A percentile compares a stretch with the other conserved stretches of the same genome.
Evolutionary conservation across 2,888 invertebrate species (phyloP).

Genomic region (Lasius fuliginosus): DNA sequence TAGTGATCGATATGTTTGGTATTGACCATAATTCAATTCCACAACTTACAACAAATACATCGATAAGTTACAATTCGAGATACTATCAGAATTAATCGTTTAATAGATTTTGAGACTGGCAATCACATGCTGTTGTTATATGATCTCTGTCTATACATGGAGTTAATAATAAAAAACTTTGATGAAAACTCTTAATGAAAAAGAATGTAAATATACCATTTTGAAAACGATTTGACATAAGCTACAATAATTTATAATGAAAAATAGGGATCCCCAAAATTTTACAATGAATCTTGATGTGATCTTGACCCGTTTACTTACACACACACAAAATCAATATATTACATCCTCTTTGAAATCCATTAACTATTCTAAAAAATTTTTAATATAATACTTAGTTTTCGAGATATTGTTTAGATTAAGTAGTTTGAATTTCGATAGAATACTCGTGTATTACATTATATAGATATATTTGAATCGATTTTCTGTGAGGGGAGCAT

Average conservation of each 20-base stretch:
- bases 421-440: slow-evolving; percentile 7
- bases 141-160: not conserved
- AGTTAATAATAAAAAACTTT: not conserved
- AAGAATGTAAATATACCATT: not conserved
- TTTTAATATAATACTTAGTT: not conserved
- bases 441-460: slow-evolving; percentile 22
- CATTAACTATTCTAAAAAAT: not conserved
- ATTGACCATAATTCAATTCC: not conserved
- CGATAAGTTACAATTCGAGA: not conserved
- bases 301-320: not conserved
- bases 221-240: not conserved
- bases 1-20: not conserved
- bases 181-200: not conserved
- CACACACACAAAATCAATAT: not conserved
- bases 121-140: not conserved
- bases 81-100: not conserved
- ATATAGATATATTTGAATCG: slow-evolving; percentile 21
- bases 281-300: not conserved
- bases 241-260: not conserved
- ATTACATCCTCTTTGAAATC: not conserved
- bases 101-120: not conserved
- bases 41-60: not conserved
- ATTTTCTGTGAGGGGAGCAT: not conserved
- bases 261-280: not conserved
- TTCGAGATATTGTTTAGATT: not conserved